Base-by-base conservation (phyloP, 1,140 invertebrate species). In the Teleopsis dalmanni region DNA sequence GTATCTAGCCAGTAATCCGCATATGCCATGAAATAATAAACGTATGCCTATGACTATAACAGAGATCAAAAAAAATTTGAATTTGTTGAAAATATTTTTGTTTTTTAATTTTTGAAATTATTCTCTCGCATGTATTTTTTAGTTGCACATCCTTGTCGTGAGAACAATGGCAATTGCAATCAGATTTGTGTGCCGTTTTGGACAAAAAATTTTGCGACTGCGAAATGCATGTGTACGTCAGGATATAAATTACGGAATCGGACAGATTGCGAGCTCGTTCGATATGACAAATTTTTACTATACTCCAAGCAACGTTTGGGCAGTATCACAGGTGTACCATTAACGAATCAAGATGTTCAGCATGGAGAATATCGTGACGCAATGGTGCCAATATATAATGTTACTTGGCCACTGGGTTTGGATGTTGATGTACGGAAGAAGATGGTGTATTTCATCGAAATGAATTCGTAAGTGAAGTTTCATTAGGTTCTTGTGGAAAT, bases 91-190 rank as follows among this genome's bases (percentile, higher is more conserved):
- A 3, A 7, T 7, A 7, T 31, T 14, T 35, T 31, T 8, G 7
- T 31, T 8, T 31, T 31, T 8, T 31, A 14, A 9, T 44, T 31
- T 44, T 14, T 33, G 18, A 46, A 41, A 14, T 47, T 29, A 10
- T 41, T 52, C 48, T 55, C 42, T 29, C 52, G 22, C 51, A 46
- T 48, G 6, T 27, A n/a, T 9, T 14, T 10, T 16, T 8, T 53
- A 78, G 79, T 79, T 53, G 61, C 75, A 11, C 85, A 89, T 74
- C 85, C 85, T 29, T 91, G 88, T 68, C 75, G 78, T 52, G 70
- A 70, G 23, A 83, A 84, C 48, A 84, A 84, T 62, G 84, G 83
- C 57, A 80, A 80, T 37, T 90, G 87, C 73, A 78, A 81, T 51
- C 86, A 90, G 71, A 74, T 86, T 38, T 91, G 88, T 71, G 74